These are phyloP conservation scores for Andrena marginata DNA, from an alignment of 2,888 invertebrate species.

Conservation along the genomic window DNA sequence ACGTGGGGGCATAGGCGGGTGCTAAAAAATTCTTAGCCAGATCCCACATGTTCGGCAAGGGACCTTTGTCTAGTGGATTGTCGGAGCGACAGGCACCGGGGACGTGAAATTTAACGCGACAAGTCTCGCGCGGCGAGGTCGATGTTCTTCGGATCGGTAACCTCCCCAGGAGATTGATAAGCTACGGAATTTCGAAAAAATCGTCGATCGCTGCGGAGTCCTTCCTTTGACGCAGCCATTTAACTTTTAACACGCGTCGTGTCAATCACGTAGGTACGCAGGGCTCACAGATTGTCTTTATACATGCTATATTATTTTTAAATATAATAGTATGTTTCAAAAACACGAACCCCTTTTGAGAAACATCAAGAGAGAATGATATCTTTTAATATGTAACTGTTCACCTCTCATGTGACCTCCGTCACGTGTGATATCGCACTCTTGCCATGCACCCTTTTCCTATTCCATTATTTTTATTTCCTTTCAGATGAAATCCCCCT, in stretches of 20 bases:
- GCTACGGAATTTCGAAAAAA: not conserved
- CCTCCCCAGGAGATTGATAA: not conserved
- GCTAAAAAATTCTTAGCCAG: constrained; percentile 53
- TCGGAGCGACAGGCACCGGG: not conserved
- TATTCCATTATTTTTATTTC: not conserved
- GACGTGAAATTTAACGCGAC: constrained; percentile 12
- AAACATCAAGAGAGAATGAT: too few species aligned
- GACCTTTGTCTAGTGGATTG: constrained; percentile 15
- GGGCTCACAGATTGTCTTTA: too few species aligned
- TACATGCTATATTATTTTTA: too few species aligned
- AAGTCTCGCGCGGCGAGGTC: not conserved
- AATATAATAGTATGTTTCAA: too few species aligned
- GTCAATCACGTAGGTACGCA: too few species aligned
- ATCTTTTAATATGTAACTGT: too few species aligned
- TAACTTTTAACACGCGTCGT: too few species aligned
- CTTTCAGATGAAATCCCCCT: not conserved
- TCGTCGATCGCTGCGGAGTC: not conserved
- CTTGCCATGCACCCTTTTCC: not conserved
- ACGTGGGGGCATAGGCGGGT: not conserved
- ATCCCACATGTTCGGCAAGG: constrained; percentile 48
- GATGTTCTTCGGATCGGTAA: constrained; percentile 8
- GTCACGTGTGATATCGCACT: too few species aligned
- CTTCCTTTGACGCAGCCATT: not conserved
- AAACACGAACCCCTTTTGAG: too few species aligned
- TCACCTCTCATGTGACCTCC: too few species aligned